A percentile compares a stretch with the other conserved stretches of the same genome.
phyloP scores from a whole-genome alignment of 2,797 vertebrate genomes.

The Sebastes dallii region DNA sequence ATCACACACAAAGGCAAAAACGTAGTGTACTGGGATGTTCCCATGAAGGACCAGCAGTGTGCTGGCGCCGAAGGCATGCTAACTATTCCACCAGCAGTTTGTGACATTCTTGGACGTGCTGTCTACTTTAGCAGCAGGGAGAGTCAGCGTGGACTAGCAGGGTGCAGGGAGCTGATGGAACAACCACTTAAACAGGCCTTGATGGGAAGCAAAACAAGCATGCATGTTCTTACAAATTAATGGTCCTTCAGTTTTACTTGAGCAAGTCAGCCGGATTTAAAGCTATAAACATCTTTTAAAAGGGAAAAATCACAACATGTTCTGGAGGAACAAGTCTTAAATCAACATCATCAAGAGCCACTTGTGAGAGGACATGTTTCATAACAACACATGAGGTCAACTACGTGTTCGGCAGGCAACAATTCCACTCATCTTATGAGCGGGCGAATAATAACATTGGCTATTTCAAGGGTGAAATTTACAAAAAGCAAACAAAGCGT shows the following conservation, averaged over 20 bases:
- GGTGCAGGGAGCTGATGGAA: constrained; percentile 62
- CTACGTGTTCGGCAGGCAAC: constrained; percentile 13
- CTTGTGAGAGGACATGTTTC: constrained; percentile 21
- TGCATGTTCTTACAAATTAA: background rate
- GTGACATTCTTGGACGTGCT: constrained; percentile 73
- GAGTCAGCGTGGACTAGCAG: constrained; percentile 42
- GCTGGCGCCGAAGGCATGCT: constrained; percentile 59
- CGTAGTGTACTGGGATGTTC: constrained; percentile 20
- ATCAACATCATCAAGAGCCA: background rate
- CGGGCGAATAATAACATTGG: background rate
- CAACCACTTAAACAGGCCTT: constrained; percentile 9
- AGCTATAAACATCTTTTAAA: background rate
- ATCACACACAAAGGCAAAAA: constrained; percentile 44
- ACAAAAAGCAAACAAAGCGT: constrained; percentile 46
- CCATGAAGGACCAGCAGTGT: constrained; percentile 37
- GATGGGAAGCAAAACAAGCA: constrained; percentile 13
- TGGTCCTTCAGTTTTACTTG: background rate
- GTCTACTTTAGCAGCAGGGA: constrained; percentile 38
- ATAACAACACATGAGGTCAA: constrained; percentile 41
- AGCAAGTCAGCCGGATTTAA: background rate
- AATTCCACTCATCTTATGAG: constrained; percentile 17
- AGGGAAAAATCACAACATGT: constrained; percentile 2
- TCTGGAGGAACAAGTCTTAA: constrained; percentile 4
- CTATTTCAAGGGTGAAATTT: constrained; percentile 27
- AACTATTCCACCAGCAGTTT: constrained; percentile 75